phyloP scores from a whole-genome alignment of 2,888 invertebrate species.

The Nebria salina region DNA sequence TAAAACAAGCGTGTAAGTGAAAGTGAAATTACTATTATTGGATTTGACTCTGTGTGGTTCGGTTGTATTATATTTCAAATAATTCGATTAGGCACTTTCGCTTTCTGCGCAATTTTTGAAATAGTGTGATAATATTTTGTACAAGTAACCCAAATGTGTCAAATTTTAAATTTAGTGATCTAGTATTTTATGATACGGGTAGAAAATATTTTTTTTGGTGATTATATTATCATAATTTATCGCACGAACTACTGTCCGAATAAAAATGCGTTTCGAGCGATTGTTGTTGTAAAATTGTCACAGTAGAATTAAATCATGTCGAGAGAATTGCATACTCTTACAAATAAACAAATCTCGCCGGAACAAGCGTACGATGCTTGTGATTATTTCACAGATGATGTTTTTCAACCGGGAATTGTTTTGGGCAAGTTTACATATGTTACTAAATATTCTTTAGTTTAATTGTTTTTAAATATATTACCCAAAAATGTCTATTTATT shows the following conservation, averaged over 20 bases:
- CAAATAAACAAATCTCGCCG: conserved; percentile 54
- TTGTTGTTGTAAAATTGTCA: conserved; percentile 4
- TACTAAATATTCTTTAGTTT: background rate
- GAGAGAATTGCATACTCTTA: conserved; percentile 11
- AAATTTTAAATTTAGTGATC: conserved; percentile 23
- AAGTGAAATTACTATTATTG: conserved; percentile 36
- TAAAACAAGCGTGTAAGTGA: conserved; percentile 21
- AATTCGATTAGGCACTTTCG: conserved; percentile 40
- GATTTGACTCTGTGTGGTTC: conserved; percentile 6
- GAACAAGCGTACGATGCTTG: conserved; percentile 76
- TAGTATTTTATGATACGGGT: conserved; percentile 5
- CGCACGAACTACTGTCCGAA: background rate
- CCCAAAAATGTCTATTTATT: too few relatives aligned
- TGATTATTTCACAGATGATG: conserved; percentile 77
- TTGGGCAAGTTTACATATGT: conserved; percentile 60
- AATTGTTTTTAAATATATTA: background rate
- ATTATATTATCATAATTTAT: conserved; percentile 6
- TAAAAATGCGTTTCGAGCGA: background rate
- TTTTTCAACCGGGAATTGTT: conserved; percentile 66
- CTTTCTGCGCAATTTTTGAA: conserved; percentile 14
- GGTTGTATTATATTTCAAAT: conserved; percentile 26
- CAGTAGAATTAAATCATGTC: conserved; percentile 24
- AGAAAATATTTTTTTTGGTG: conserved; percentile 2
- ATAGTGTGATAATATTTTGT: background rate
- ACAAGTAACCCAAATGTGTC: background rate